Evolutionary conservation across 2,113 vertebrate genomes (phyloP), one percentile per base, ranked within the genome.

Genomic region (Anser brachyrhynchus): DNA sequence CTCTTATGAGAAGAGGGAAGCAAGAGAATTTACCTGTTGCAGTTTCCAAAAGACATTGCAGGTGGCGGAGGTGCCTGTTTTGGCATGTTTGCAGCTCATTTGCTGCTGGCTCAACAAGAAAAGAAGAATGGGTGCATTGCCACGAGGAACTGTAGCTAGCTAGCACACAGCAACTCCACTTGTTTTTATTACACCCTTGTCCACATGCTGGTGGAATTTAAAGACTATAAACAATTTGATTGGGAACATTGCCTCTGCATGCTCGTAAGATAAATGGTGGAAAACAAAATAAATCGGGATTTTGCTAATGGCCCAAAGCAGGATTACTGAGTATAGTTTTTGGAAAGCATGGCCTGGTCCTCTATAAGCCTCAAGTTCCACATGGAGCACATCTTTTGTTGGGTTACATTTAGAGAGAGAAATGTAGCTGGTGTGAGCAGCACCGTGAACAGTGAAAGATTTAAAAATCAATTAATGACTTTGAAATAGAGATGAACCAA

Each of bases 151-250:
- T 35, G 37, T 37, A 81, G 35, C 44, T 54, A 64, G 26, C 29
- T 25, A 11, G 61, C 4, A 31, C 4, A 0, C 4, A 16, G 44
- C 8, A 11, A 5, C 51, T n/a, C 51, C 33, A 10, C 25, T 29
- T 33, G 43, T 65, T 58, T 69, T 13, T 37, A 18, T 57, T 61
- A 31, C 54, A 49, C 22, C 17, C 2, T 16, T 54, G 59, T 66
- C 10, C 65, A 31, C 46, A 8, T 31, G 43, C 26, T 83, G 57
- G 51, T 10, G 9, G 65, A 65, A 23, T 44, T 71, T 52, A 22
- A 65, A 83, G 71, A 21, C 43, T 59, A 65, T 43, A 52, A 58
- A 39, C 29, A 92, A 37, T 39, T 75, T 51, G 44, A 44, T 13
- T 51, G 2, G 51, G 49, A 76, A 33, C 22, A 39, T 52, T 44